A percentile compares a stretch with the other conserved stretches of the same genome.
These are phyloP conservation scores for Liasis olivaceus DNA, from an alignment of 2,797 vertebrate genomes.

Conservation along the genomic window DNA sequence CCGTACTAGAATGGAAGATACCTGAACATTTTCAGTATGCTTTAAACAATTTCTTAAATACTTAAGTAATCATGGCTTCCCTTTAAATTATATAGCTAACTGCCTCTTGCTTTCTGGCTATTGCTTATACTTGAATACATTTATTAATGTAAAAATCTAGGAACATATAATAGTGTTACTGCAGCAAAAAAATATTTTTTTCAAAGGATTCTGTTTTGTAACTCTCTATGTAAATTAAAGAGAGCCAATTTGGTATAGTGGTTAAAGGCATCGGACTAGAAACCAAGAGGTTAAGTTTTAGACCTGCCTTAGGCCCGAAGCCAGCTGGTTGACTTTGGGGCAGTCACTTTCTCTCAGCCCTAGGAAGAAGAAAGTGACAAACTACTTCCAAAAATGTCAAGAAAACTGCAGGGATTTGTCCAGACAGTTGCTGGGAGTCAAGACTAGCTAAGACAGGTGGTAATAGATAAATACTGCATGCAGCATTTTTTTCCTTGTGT, in stretches of 20 bases:
- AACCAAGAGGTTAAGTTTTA: not conserved
- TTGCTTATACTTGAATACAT: not conserved
- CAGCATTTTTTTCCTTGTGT: not conserved
- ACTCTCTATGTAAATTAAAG: not conserved
- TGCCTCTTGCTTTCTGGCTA: not conserved
- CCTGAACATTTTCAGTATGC: not conserved
- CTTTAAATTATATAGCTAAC: not conserved
- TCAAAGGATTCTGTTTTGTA: not conserved
- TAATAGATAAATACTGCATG: not conserved
- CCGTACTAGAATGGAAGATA: not conserved
- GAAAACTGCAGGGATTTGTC: not conserved
- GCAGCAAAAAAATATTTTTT: not conserved
- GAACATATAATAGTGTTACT: not conserved
- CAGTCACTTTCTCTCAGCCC: not conserved
- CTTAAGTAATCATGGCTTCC: not conserved
- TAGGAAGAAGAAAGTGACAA: not conserved
- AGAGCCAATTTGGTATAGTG: not conserved
- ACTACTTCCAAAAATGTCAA: not conserved
- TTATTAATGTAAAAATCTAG: not conserved
- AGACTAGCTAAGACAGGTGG: not conserved
- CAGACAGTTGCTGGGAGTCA: not conserved
- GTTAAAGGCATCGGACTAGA: not conserved
- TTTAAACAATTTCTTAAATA: not conserved
- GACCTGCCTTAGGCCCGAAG: not conserved
- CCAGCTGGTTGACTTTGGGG: not conserved